Percentiles rank a stretch among this genome's conserved stretches.
Evolutionary conservation across 2,888 invertebrate species (phyloP).

Genomic region (Lordiphosa fenestrarum): DNA sequence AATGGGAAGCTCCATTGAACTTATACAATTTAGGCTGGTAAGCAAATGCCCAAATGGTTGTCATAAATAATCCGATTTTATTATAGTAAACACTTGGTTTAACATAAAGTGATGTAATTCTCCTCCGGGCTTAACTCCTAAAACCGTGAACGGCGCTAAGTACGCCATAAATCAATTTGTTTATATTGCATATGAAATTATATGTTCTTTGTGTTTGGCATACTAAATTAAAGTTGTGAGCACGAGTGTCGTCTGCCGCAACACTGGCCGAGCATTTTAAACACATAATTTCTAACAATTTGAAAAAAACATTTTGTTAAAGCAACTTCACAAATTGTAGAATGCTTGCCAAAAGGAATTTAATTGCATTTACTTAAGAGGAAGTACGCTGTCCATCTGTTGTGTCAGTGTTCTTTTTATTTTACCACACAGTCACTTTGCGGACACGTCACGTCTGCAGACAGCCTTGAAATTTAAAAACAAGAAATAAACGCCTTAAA

Average conservation of each 20-base stretch:
- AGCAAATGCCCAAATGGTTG: constrained; percentile 12
- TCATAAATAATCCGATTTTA: constrained; percentile 17
- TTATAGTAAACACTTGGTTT: constrained; percentile 4
- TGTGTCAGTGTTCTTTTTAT: too few relatives aligned
- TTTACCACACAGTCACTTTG: too few relatives aligned
- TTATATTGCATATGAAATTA: constrained; percentile 28
- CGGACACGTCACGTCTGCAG: too few relatives aligned
- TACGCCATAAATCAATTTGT: constrained; percentile 35
- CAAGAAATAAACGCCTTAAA: constrained; percentile 27
- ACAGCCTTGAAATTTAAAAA: neutral
- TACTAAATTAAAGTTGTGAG: constrained; percentile 19
- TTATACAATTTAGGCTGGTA: constrained; percentile 10
- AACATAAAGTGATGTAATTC: constrained; percentile 19
- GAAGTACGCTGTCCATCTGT: too few relatives aligned
- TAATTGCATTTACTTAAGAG: too few relatives aligned
- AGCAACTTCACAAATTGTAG: too few relatives aligned
- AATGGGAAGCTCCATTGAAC: too few relatives aligned
- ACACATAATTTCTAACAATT: constrained; percentile 1
- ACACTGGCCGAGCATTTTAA: constrained; percentile 29
- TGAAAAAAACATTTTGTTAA: neutral
- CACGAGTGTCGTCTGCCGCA: constrained; percentile 35
- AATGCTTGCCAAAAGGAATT: too few relatives aligned
- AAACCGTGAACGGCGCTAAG: constrained; percentile 18
- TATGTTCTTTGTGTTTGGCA: constrained; percentile 43
- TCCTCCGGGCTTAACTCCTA: neutral